Conservation (phyloP, 2,888 invertebrate species). For the Malthinus flaveolus region DNA sequence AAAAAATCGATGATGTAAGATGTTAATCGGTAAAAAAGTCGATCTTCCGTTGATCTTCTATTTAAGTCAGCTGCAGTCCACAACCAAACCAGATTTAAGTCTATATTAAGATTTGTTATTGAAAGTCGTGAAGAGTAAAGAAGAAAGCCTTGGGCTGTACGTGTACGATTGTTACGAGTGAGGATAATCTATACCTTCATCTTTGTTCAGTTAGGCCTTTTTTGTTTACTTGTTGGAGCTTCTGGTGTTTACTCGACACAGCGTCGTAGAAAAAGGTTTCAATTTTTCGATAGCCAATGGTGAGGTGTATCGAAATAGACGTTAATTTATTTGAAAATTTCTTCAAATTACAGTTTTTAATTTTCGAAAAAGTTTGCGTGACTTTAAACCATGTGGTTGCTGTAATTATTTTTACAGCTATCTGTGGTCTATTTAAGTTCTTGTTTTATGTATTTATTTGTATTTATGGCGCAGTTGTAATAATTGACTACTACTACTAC, state of each 20-base stretch:
- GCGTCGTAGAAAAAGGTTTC: constrained; percentile 37
- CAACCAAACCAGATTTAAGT: constrained; percentile 6
- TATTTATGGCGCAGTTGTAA: constrained; percentile 2
- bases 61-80: constrained; percentile 5
- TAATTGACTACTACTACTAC: not conserved
- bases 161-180: constrained; percentile 42
- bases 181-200: constrained; percentile 52
- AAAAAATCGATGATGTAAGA: constrained; percentile 2
- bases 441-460: not conserved
- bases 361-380: constrained; percentile 5
- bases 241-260: constrained; percentile 53
- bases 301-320: no score
- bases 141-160: constrained; percentile 34
- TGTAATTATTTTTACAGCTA: constrained; percentile 6
- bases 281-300: no score
- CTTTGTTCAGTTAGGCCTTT: constrained; percentile 51
- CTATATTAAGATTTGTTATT: constrained; percentile 13
- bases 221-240: constrained; percentile 55
- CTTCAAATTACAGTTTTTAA: constrained; percentile 2
- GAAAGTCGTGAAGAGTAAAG: constrained; percentile 20
- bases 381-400: constrained; percentile 1
- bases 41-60: not conserved
- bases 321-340: not conserved
- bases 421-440: not conserved
- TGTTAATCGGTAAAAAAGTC: constrained; percentile 3